These are phyloP conservation scores for Catonia carolina DNA, from an alignment of 2,888 invertebrate genomes.

Conservation along the genomic window DNA sequence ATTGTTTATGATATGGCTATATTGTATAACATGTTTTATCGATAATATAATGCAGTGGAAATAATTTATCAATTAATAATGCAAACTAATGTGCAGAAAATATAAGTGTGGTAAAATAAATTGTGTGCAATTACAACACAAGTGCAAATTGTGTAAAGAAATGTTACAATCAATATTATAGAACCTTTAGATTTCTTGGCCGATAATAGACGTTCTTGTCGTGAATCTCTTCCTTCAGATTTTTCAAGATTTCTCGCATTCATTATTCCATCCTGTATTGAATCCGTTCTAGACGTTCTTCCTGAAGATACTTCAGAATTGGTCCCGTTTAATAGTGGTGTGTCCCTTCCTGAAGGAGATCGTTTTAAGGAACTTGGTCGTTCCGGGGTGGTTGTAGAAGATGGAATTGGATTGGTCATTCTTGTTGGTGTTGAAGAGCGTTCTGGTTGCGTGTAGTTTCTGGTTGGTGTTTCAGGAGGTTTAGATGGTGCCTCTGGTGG, in stretches of 20 bases:
- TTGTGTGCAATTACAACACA: too few relatives aligned
- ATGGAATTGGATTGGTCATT: background rate
- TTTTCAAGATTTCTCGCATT: conserved; percentile 14
- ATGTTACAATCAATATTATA: background rate
- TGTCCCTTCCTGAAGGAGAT: conserved; percentile 17
- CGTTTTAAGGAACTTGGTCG: conserved; percentile 22
- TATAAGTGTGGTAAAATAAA: too few relatives aligned
- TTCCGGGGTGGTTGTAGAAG: conserved; percentile 6
- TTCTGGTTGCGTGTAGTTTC: conserved; percentile 14
- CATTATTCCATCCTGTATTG: conserved; percentile 15
- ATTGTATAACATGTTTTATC: too few relatives aligned
- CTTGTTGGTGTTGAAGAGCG: conserved; percentile 8
- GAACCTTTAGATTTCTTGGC: conserved; percentile 9
- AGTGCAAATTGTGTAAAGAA: too few relatives aligned
- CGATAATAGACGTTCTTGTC: conserved; percentile 11
- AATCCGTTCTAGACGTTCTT: conserved; percentile 13
- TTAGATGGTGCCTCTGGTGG: background rate
- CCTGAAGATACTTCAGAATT: conserved; percentile 21
- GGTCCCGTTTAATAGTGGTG: conserved; percentile 13
- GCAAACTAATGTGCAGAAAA: too few relatives aligned
- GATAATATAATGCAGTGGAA: too few relatives aligned
- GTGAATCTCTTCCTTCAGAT: conserved; percentile 16
- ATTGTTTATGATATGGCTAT: too few relatives aligned
- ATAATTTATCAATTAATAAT: too few relatives aligned
- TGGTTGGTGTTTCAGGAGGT: background rate